Conservation (phyloP, 2,888 invertebrate genomes). For the Urechis unicinctus region DNA sequence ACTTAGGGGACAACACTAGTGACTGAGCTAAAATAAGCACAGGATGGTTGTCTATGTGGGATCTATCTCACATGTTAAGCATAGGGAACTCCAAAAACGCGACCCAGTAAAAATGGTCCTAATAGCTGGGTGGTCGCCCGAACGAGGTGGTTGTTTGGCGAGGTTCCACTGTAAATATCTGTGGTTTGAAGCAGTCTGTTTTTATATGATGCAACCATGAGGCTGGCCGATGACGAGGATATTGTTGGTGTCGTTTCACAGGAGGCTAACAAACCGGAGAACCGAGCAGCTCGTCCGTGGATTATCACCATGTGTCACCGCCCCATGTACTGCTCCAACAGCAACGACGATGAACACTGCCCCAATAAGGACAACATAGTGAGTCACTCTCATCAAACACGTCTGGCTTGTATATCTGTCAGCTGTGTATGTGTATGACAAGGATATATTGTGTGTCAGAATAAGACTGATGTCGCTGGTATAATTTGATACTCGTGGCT, state of each 20-base stretch:
- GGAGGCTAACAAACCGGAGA: constrained; percentile 45
- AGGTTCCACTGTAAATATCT: no score
- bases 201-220: no score
- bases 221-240: no score
- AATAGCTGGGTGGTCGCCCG: no score
- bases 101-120: no score
- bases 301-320: constrained; percentile 49
- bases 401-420: background rate
- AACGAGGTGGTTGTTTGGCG: no score
- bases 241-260: no score
- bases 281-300: constrained; percentile 46
- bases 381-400: no score
- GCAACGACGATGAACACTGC: constrained; percentile 27
- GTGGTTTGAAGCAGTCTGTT: no score
- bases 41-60: background rate
- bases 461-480: background rate
- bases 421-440: background rate
- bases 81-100: no score
- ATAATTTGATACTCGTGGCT: background rate
- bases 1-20: no score
- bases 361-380: constrained; percentile 9
- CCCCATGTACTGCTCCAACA: constrained; percentile 57
- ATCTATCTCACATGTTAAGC: background rate
- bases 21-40: no score
- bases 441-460: background rate